These are phyloP conservation scores for Dinomys branickii DNA, from an alignment of 2,113 vertebrate species.

Conservation along the genomic window DNA sequence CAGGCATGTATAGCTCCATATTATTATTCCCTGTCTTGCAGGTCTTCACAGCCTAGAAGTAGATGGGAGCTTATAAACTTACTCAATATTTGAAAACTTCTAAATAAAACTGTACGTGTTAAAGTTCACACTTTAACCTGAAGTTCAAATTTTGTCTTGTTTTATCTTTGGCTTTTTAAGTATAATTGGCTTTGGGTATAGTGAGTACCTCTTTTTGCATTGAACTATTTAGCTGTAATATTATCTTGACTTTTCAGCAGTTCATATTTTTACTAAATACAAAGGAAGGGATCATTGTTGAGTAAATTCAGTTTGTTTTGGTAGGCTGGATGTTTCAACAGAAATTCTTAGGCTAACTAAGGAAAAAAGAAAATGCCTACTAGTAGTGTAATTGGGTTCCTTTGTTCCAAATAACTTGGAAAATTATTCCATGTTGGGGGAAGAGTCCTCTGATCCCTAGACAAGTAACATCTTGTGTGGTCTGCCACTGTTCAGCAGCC, in stretches of 20 bases:
- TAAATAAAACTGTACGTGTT: not conserved
- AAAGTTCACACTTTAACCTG: not conserved
- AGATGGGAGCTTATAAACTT: not conserved
- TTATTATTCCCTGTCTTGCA: not conserved
- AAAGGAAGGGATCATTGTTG: not conserved
- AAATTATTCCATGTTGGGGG: not conserved
- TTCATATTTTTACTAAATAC: not conserved
- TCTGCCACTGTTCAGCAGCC: not conserved
- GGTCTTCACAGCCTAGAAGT: not conserved
- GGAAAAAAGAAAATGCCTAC: not conserved
- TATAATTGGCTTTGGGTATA: not conserved
- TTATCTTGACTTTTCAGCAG: not conserved
- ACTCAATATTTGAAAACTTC: conserved; percentile 11
- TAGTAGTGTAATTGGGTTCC: not conserved
- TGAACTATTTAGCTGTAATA: not conserved
- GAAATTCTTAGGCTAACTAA: not conserved
- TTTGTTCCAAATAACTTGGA: not conserved
- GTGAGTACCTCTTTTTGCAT: not conserved
- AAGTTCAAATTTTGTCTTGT: not conserved
- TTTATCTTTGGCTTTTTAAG: not conserved
- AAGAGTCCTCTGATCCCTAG: not conserved
- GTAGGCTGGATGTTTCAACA: not conserved
- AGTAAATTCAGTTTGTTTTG: conserved; percentile 1
- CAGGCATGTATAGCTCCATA: not conserved
- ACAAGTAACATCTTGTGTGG: not conserved